A percentile compares a stretch with the other conserved stretches of the same genome.
Conservation (phyloP, 2,113 vertebrate genomes). For the Mohoua ochrocephala region DNA sequence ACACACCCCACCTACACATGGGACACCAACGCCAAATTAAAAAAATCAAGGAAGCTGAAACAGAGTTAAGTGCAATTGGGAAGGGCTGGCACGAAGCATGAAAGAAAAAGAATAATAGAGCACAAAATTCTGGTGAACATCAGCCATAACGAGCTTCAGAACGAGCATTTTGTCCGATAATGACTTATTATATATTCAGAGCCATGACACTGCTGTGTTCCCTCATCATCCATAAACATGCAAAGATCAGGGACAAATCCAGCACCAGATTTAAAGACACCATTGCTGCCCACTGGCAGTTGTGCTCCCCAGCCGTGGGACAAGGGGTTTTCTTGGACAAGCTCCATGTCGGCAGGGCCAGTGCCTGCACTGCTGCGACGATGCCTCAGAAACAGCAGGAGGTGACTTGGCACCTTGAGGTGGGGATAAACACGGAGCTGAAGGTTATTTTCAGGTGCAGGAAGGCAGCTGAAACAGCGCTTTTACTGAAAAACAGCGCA, state of each 20-base stretch:
- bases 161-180: constrained; percentile 4
- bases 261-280: neutral
- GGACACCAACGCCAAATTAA: constrained; percentile 6
- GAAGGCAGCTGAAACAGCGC: neutral
- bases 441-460: neutral
- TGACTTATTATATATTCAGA: constrained; percentile 20
- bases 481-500: neutral
- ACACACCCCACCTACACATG: neutral
- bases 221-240: neutral
- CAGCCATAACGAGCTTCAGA: neutral
- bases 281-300: neutral
- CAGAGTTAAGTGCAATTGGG: neutral
- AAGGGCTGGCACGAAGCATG: neutral
- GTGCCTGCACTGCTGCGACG: neutral
- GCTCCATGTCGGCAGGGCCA: neutral
- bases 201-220: neutral
- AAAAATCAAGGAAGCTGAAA: constrained; percentile 1
- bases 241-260: neutral
- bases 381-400: neutral
- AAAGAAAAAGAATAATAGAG: constrained; percentile 9
- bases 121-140: constrained; percentile 13
- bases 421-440: neutral
- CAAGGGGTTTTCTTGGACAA: neutral
- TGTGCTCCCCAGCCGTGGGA: neutral
- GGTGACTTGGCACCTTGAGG: neutral